A percentile compares a stretch with the other conserved stretches of the same genome.
Conservation (phyloP, 2,888 invertebrate species). For the Cephus pulcher region DNA sequence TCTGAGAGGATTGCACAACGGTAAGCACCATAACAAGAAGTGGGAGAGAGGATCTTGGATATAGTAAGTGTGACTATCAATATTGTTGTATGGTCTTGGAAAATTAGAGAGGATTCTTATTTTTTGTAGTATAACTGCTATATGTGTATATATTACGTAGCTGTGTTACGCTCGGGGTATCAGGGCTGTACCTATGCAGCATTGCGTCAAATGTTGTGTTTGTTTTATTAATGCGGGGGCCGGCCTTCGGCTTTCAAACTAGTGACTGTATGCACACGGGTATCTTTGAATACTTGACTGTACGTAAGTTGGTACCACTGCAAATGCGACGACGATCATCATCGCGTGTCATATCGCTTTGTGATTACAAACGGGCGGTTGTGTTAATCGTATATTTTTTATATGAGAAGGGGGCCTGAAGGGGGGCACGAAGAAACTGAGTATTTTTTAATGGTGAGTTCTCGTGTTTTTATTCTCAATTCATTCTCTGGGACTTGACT, state of each 20-base stretch:
- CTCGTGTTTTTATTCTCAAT: neutral
- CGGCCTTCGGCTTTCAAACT: conserved; percentile 50
- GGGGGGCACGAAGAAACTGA: neutral
- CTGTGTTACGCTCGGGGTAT: neutral
- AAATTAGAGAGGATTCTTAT: neutral
- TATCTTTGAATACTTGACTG: no score
- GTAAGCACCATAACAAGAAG: conserved; percentile 13
- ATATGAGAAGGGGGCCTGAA: neutral
- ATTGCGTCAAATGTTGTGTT: conserved; percentile 63
- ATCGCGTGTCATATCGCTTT: neutral
- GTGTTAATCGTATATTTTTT: neutral
- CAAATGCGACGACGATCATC: neutral
- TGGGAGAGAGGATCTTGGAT: conserved; percentile 36
- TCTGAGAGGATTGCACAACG: neutral
- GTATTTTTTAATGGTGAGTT: neutral
- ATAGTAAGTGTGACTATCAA: conserved; percentile 38
- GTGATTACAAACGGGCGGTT: neutral
- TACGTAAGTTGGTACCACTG: neutral
- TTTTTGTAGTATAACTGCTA: neutral
- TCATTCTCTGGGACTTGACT: neutral
- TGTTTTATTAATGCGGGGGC: conserved; percentile 64
- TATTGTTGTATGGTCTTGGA: neutral
- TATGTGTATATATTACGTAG: conserved; percentile 11
- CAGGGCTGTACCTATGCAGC: conserved; percentile 43
- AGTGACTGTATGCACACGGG: neutral